Evolutionary conservation across 2,888 invertebrate genomes (phyloP).

Genomic region (Hoplodrina ambigua): DNA sequence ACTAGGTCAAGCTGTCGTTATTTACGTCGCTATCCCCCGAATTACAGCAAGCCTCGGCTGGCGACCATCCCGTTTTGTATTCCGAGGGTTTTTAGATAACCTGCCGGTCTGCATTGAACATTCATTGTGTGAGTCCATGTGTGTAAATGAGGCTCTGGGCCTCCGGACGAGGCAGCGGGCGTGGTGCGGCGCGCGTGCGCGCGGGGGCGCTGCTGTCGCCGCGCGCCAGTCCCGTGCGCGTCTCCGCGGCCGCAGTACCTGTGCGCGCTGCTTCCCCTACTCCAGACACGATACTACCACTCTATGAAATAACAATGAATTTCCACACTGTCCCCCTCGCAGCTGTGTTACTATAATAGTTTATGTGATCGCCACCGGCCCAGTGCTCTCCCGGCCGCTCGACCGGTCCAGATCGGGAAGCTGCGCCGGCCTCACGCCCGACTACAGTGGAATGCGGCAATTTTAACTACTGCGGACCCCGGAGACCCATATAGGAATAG

Average conservation of each 20-base stretch:
- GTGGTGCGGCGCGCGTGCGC: slow-evolving; percentile 73
- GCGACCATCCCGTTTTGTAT: slow-evolving; percentile 68
- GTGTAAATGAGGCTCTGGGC: slow-evolving; percentile 76
- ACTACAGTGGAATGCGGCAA: slow-evolving; percentile 89
- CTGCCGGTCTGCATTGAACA: slow-evolving; percentile 69
- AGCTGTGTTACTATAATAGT: slow-evolving; percentile 80
- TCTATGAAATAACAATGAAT: slow-evolving; percentile 82
- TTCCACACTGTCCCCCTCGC: slow-evolving; percentile 69
- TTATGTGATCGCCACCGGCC: slow-evolving; percentile 80
- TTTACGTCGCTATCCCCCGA: slow-evolving; percentile 61
- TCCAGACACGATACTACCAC: slow-evolving; percentile 70
- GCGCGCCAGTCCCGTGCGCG: slow-evolving; percentile 82
- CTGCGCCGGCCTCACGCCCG: slow-evolving; percentile 87
- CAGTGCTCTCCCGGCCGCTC: slow-evolving; percentile 70
- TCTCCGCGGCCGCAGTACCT: slow-evolving; percentile 75
- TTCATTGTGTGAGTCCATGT: slow-evolving; percentile 73
- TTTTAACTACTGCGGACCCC: slow-evolving; percentile 90
- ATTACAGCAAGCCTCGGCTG: slow-evolving; percentile 62
- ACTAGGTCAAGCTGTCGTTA: slow-evolving; percentile 81
- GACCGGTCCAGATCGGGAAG: slow-evolving; percentile 88
- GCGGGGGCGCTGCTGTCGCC: slow-evolving; percentile 82
- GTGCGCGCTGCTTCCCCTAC: slow-evolving; percentile 67
- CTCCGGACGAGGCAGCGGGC: slow-evolving; percentile 60
- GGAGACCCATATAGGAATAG: slow-evolving; percentile 84
- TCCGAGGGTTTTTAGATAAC: slow-evolving; percentile 68